Conservation (phyloP, 2,797 vertebrate genomes). For the Dendrocincla tyrannina region DNA sequence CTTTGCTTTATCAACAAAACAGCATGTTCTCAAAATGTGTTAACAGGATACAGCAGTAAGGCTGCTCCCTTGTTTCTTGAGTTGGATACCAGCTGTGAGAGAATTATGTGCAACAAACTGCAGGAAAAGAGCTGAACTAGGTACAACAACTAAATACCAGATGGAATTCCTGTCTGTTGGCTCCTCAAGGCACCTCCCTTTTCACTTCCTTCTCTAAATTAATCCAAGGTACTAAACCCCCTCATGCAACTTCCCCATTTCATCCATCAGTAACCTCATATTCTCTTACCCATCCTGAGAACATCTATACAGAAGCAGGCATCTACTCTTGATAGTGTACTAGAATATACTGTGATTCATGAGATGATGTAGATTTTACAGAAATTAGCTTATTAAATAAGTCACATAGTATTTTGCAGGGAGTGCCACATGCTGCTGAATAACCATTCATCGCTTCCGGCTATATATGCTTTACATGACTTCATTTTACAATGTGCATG, state of each 20-base stretch:
- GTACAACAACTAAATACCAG: neutral
- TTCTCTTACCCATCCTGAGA: neutral
- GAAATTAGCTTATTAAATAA: neutral
- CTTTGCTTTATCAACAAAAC: neutral
- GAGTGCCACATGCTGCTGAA: neutral
- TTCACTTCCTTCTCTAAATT: neutral
- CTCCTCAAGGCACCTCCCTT: neutral
- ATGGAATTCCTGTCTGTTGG: neutral
- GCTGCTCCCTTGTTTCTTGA: neutral
- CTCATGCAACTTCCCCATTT: neutral
- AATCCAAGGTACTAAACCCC: neutral
- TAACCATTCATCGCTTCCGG: neutral
- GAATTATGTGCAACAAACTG: neutral
- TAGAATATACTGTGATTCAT: neutral
- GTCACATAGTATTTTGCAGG: neutral
- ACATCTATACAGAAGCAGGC: neutral
- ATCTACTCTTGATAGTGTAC: neutral
- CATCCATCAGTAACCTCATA: neutral
- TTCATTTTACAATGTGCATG: neutral
- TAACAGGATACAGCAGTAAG: neutral
- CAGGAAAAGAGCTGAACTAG: neutral
- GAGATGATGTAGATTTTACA: neutral
- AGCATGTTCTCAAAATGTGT: neutral
- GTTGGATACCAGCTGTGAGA: neutral
- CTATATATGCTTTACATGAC: too few species aligned